Evolutionary conservation across 2,888 invertebrate species (phyloP).

Genomic region (Brachyptera putata): DNA sequence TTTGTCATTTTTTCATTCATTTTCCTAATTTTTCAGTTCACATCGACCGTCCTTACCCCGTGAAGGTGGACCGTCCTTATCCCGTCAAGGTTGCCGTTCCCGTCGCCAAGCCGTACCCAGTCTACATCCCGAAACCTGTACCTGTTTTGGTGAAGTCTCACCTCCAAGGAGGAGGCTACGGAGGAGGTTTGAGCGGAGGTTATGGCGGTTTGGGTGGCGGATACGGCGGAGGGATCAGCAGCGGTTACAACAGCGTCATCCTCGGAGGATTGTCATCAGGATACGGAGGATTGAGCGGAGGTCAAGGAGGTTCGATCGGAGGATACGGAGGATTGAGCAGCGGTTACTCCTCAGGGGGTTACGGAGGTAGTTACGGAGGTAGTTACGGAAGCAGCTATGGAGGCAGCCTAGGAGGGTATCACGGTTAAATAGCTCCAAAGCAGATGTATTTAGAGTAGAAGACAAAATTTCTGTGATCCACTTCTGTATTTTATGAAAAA

Average conservation of each 20-base stretch:
- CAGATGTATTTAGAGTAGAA: background rate
- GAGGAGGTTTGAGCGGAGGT: conserved; percentile 4
- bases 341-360: background rate
- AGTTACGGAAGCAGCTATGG: conserved; percentile 3
- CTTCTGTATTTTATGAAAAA: too few species aligned
- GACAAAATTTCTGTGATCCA: too few species aligned
- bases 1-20: too few species aligned
- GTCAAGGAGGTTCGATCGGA: background rate
- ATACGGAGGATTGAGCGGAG: background rate
- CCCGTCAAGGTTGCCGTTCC: conserved; percentile 14
- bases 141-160: conserved; percentile 5
- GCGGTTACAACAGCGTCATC: background rate
- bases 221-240: background rate
- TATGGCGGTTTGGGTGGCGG: background rate
- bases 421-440: background rate
- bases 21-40: background rate
- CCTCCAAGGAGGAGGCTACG: background rate
- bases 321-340: background rate
- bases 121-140: conserved; percentile 2
- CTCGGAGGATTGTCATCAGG: background rate
- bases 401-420: background rate
- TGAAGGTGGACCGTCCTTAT: background rate
- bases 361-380: background rate
- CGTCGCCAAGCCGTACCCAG: conserved; percentile 17
- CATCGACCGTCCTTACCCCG: conserved; percentile 7